Evolutionary conservation across 2,113 vertebrate species (phyloP).

Genomic region (Tragelaphus scriptus): DNA sequence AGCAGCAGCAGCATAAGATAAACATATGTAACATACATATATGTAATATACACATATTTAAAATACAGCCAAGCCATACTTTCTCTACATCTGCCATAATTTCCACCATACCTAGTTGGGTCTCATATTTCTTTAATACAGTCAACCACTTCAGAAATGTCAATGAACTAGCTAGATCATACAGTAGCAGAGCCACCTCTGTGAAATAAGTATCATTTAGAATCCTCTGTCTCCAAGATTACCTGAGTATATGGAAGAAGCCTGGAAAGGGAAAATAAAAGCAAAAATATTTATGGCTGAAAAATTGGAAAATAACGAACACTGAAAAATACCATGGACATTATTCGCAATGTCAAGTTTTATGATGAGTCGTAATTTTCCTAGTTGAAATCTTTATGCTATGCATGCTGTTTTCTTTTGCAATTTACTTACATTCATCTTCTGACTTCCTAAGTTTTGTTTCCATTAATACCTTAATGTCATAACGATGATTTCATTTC

Average conservation of each 20-base stretch:
- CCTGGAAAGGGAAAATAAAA: not conserved
- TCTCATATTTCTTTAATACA: not conserved
- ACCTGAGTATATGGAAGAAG: not conserved
- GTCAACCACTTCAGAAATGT: not conserved
- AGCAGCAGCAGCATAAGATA: not conserved
- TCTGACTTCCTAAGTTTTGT: not conserved
- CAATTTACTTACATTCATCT: not conserved
- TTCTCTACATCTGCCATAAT: not conserved
- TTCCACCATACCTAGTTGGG: not conserved
- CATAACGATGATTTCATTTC: conserved; percentile 5
- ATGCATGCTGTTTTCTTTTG: not conserved
- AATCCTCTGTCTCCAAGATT: not conserved
- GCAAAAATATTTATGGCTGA: not conserved
- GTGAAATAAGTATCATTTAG: not conserved
- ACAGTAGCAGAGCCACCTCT: not conserved
- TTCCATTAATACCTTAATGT: not conserved
- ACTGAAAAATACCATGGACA: not conserved
- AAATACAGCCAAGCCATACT: not conserved
- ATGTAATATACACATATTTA: not conserved
- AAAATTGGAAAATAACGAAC: not conserved
- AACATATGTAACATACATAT: not conserved
- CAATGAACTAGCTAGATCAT: not conserved
- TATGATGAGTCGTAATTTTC: not conserved
- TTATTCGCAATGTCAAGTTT: not conserved
- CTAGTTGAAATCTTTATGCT: not conserved